A percentile compares a stretch with the other conserved stretches of the same genome.
phyloP scores from a whole-genome alignment of 2,888 invertebrate species.

The Drosophila multiciliata region DNA sequence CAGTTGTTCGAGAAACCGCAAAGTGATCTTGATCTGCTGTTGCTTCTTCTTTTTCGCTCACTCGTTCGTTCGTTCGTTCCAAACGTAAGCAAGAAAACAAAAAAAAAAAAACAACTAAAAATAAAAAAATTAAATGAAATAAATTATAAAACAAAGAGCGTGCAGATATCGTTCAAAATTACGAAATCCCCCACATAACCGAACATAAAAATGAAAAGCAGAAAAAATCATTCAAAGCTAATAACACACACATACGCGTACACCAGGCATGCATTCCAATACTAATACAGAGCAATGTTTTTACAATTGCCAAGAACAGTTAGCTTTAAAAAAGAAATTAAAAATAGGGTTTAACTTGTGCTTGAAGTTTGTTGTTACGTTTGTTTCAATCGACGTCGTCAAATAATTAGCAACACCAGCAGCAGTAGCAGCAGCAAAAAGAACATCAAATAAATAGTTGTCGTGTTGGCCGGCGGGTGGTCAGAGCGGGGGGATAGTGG shows the following conservation, averaged over 20 bases:
- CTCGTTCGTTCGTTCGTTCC: slow-evolving; percentile 38
- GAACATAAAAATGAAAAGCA: slow-evolving; percentile 44
- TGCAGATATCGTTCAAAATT: slow-evolving; percentile 33
- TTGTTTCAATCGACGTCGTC: slow-evolving; percentile 31
- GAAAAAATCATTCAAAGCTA: slow-evolving; percentile 49
- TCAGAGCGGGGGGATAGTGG: slow-evolving; percentile 16
- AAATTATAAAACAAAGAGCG: slow-evolving; percentile 35
- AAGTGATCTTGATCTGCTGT: slow-evolving; percentile 59
- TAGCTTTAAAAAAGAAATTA: slow-evolving; percentile 1
- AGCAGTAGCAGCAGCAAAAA: slow-evolving; percentile 19
- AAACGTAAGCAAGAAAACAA: slow-evolving; percentile 55
- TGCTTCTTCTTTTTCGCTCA: slow-evolving; percentile 33
- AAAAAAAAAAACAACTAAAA: slow-evolving; percentile 8
- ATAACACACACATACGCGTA: slow-evolving; percentile 19
- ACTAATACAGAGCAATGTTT: slow-evolving; percentile 20
- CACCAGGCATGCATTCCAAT: slow-evolving; percentile 8
- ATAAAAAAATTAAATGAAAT: slow-evolving; percentile 9
- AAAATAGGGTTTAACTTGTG: slow-evolving; percentile 37
- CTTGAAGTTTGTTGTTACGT: slow-evolving; percentile 11
- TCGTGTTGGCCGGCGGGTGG: slow-evolving; percentile 29
- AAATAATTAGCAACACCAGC: slow-evolving; percentile 46
- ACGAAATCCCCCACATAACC: slow-evolving; percentile 26
- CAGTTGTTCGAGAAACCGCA: slow-evolving; percentile 41
- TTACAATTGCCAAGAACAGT: slow-evolving; percentile 31
- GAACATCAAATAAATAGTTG: slow-evolving; percentile 31